Percentiles rank a stretch among this genome's conserved stretches.
Conservation (phyloP, 2,113 vertebrate species). For the Ameiurus melas region DNA sequence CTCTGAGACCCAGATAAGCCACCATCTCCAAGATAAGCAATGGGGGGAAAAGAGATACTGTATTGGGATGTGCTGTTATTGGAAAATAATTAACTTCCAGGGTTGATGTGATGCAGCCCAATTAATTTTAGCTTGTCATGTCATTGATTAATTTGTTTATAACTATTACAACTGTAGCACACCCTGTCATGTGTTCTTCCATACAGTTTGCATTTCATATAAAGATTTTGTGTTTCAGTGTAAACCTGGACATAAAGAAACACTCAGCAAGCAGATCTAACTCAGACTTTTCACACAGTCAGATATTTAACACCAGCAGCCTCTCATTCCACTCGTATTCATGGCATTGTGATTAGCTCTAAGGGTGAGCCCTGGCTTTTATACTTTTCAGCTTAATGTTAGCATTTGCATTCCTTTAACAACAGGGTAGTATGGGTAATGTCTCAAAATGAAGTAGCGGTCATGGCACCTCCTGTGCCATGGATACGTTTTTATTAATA, state of each 20-base stretch:
- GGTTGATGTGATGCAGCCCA: no score
- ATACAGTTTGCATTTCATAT: not conserved
- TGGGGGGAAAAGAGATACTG: not conserved
- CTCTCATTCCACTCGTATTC: not conserved
- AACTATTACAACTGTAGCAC: not conserved
- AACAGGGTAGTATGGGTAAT: constrained; percentile 7
- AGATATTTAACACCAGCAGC: not conserved
- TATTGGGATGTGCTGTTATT: not conserved
- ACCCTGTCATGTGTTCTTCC: not conserved
- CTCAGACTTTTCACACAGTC: not conserved
- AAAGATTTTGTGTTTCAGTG: not conserved
- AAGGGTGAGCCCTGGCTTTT: not conserved
- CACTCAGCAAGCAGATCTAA: not conserved
- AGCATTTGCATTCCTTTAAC: constrained; percentile 17
- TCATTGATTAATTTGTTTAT: not conserved
- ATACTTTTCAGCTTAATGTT: not conserved
- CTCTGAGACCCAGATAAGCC: constrained; percentile 20
- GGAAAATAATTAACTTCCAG: not conserved
- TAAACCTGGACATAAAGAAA: not conserved
- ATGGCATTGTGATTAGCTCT: not conserved
- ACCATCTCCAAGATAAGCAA: constrained; percentile 22
- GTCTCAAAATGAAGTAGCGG: constrained; percentile 33
- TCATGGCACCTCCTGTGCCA: constrained; percentile 26
- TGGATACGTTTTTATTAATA: constrained; percentile 28
- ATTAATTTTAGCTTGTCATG: not conserved